Conservation (phyloP, 1,140 invertebrate genomes). For the Hormaphis cornu region DNA sequence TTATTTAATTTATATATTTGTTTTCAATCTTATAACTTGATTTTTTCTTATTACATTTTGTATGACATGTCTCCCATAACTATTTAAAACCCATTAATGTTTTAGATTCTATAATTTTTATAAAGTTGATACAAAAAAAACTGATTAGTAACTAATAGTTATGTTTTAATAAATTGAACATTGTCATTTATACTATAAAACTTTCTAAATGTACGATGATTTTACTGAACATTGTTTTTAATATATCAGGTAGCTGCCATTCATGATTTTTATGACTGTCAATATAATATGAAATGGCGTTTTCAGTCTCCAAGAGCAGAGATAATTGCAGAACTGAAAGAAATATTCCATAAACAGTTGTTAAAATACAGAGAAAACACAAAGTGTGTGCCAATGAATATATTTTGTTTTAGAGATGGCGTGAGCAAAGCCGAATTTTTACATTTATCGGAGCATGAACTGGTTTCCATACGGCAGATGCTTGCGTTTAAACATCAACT, state of each 20-base stretch:
- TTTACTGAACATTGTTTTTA: conserved; percentile 33
- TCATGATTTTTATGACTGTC: conserved; percentile 53
- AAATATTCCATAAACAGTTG: conserved; percentile 56
- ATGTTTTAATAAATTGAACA: too few relatives aligned
- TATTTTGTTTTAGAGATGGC: conserved; percentile 71
- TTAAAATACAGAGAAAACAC: conserved; percentile 46
- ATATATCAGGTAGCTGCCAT: conserved; percentile 53
- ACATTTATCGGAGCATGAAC: conserved; percentile 50
- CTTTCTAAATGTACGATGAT: too few relatives aligned
- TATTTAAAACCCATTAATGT: too few relatives aligned
- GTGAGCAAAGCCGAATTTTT: conserved; percentile 80
- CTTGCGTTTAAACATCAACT: conserved; percentile 42
- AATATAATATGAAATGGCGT: conserved; percentile 60
- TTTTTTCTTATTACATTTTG: too few relatives aligned
- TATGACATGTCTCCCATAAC: too few relatives aligned
- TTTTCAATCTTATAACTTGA: too few relatives aligned
- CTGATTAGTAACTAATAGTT: not conserved
- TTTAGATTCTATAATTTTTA: too few relatives aligned
- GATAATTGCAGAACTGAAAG: conserved; percentile 63
- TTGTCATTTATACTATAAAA: too few relatives aligned
- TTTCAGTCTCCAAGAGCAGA: conserved; percentile 57
- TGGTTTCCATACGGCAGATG: conserved; percentile 56
- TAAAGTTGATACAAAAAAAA: too few relatives aligned
- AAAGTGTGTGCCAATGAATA: conserved; percentile 48
- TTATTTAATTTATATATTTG: too few relatives aligned